A percentile compares a stretch with the other conserved stretches of the same genome.
phyloP scores from a whole-genome alignment of 2,888 invertebrate species.

The Yponomeuta sedellus region DNA sequence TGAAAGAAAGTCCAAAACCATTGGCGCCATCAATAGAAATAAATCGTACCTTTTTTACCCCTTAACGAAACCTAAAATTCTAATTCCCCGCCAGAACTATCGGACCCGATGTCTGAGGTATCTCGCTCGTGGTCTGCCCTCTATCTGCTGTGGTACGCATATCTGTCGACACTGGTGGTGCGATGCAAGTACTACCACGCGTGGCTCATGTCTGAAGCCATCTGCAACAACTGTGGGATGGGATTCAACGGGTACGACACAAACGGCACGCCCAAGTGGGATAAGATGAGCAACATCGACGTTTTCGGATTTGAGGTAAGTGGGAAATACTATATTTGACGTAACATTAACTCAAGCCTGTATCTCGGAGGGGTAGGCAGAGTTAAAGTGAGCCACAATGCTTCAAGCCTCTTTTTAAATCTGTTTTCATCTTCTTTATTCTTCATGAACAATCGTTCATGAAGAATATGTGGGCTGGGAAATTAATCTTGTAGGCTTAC shows the following conservation, averaged over 20 bases:
- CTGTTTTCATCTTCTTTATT: too few relatives aligned
- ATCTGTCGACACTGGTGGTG: slow-evolving; percentile 86
- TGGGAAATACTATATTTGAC: not conserved
- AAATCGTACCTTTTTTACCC: too few relatives aligned
- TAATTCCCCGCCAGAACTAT: slow-evolving; percentile 40
- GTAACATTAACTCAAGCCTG: too few relatives aligned
- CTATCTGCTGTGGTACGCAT: slow-evolving; percentile 80
- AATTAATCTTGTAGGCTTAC: too few relatives aligned
- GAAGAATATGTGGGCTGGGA: too few relatives aligned
- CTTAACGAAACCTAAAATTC: not conserved
- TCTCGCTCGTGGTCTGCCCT: slow-evolving; percentile 67
- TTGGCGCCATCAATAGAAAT: too few relatives aligned
- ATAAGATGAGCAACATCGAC: slow-evolving; percentile 94
- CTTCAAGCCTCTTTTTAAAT: too few relatives aligned
- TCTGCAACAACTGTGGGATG: slow-evolving; percentile 96
- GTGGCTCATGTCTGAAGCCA: slow-evolving; percentile 96
- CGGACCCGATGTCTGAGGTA: slow-evolving; percentile 62
- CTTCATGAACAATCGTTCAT: too few relatives aligned
- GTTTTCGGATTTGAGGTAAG: slow-evolving; percentile 90
- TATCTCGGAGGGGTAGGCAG: too few relatives aligned
- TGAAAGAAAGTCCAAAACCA: too few relatives aligned
- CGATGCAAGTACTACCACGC: slow-evolving; percentile 97
- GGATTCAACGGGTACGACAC: slow-evolving; percentile 90
- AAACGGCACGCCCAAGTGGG: slow-evolving; percentile 89
- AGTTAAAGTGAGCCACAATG: too few relatives aligned